phyloP scores from a whole-genome alignment of 30 jellyfish, hydroid and myxozoan genomes.

The Aurelia aurita region DNA sequence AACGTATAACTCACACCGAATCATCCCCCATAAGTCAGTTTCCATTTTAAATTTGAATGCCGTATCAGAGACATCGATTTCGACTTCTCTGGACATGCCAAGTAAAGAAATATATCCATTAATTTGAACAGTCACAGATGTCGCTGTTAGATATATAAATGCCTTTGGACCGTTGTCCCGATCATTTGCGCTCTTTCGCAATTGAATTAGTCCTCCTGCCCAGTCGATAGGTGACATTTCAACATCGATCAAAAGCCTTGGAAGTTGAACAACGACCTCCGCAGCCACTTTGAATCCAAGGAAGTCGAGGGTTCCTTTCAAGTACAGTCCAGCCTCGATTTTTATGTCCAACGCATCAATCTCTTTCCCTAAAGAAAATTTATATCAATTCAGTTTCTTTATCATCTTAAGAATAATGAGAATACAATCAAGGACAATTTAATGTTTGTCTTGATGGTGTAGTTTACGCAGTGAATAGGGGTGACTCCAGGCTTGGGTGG shows the following conservation, averaged over 20 bases:
- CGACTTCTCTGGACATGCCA: slow-evolving; percentile 43
- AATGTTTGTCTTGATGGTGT: too few relatives aligned
- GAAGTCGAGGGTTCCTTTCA: slow-evolving; percentile 45
- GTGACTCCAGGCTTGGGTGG: too few relatives aligned
- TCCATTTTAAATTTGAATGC: slow-evolving; percentile 34
- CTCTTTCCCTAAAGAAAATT: slow-evolving; percentile 9
- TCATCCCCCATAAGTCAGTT: slow-evolving; percentile 53
- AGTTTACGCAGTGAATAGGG: too few relatives aligned
- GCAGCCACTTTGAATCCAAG: slow-evolving; percentile 62
- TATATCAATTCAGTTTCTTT: too few relatives aligned
- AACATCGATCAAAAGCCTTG: slow-evolving; percentile 31
- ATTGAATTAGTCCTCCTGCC: slow-evolving; percentile 51
- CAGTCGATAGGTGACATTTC: slow-evolving; percentile 58
- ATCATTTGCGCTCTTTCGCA: slow-evolving; percentile 37
- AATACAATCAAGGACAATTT: too few relatives aligned
- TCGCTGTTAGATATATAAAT: slow-evolving; percentile 24
- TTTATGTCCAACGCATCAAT: slow-evolving; percentile 43
- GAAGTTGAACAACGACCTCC: slow-evolving; percentile 22
- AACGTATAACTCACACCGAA: slow-evolving; percentile 30
- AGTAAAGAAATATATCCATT: slow-evolving; percentile 70
- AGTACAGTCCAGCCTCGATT: slow-evolving; percentile 39
- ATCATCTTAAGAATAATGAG: too few relatives aligned
- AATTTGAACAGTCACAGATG: slow-evolving; percentile 47
- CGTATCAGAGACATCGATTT: slow-evolving; percentile 63
- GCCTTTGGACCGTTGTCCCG: slow-evolving; percentile 60